Percentiles rank a stretch among this genome's conserved stretches.
These are phyloP conservation scores for Halictus ligatus DNA, from an alignment of 2,888 invertebrate species.

Conservation along the genomic window DNA sequence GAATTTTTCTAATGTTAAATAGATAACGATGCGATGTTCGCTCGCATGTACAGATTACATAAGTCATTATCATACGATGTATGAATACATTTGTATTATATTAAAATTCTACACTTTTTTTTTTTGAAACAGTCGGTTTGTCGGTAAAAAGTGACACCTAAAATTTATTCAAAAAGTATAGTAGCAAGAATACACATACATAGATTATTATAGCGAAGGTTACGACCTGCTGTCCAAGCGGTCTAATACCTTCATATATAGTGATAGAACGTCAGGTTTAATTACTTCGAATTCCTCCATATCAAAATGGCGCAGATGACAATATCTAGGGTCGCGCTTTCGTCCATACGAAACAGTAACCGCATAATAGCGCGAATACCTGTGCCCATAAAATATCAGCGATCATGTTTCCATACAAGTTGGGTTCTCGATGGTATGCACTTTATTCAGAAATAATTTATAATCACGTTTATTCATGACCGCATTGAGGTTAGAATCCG, in stretches of 20 bases:
- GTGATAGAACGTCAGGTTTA: neutral
- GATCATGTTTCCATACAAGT: constrained; percentile 81
- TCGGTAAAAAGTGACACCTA: neutral
- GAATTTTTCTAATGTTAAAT: neutral
- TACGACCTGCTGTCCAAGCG: constrained; percentile 2
- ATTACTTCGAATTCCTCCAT: constrained; percentile 25
- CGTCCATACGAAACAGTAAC: constrained; percentile 72
- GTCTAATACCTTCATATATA: neutral
- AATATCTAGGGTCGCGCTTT: constrained; percentile 75
- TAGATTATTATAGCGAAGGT: constrained; percentile 32
- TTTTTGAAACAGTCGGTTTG: neutral
- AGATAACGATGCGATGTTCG: neutral
- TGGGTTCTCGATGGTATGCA: constrained; percentile 79
- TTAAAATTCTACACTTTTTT: neutral
- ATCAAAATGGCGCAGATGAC: constrained; percentile 80
- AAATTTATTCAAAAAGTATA: neutral
- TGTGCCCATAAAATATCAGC: constrained; percentile 76
- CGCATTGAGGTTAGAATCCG: constrained; percentile 72
- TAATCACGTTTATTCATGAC: constrained; percentile 1
- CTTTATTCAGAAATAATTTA: constrained; percentile 55
- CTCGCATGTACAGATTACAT: neutral
- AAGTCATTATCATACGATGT: neutral
- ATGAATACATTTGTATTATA: neutral
- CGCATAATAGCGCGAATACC: constrained; percentile 70
- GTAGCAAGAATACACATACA: neutral